Evolutionary conservation across 2,113 vertebrate genomes (phyloP), one percentile per base, ranked within the genome.

Genomic region (Lepus europaeus): DNA sequence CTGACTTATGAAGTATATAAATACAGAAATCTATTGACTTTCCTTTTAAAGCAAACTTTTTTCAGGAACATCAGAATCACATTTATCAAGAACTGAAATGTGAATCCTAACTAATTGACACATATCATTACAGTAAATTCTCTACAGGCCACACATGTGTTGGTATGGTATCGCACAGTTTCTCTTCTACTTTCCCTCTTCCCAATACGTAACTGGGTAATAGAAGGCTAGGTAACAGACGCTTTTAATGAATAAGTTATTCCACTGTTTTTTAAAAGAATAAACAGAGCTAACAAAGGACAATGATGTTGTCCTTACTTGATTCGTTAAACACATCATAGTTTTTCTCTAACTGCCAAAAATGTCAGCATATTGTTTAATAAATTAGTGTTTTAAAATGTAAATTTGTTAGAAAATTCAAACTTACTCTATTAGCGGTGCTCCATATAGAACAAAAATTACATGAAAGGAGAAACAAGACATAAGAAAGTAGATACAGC

Each of bases 381-480:
- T 45, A 85, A 96, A 86, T 3, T 2, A 81, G 25, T 66, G 8
- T 73, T 92, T 81, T 74, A 87, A 93, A 86, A 83, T n/a, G 68
- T 20, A 81, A 86, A 56, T 80, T 63, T 89, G 97, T 95, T 69
- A 78, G 9, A 94, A 89, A 63, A 64, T 97, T 98, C 92, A 96
- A 86, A 99, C 99, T 99, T 98, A 99, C 99, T 99, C 99, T 79
- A 99, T 97, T 90, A 99, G 97, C 31, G 99, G 99, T 81, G 99
- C 99, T 97, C 99, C 99, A 73, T 99, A 99, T 36, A 99, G 98
- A 96, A 99, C 98, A 95, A 99, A 98, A 96, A 99, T 99, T 29
- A 98, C 93, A 97, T 99, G 99, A 98, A 99, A 99, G 61, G 99
- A 98, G 90, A 99, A 95, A 97, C 99, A 99, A 82, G 99, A 99